These are phyloP conservation scores for Hoplostethus atlanticus DNA, from an alignment of 2,797 vertebrate genomes.

Conservation along the genomic window DNA sequence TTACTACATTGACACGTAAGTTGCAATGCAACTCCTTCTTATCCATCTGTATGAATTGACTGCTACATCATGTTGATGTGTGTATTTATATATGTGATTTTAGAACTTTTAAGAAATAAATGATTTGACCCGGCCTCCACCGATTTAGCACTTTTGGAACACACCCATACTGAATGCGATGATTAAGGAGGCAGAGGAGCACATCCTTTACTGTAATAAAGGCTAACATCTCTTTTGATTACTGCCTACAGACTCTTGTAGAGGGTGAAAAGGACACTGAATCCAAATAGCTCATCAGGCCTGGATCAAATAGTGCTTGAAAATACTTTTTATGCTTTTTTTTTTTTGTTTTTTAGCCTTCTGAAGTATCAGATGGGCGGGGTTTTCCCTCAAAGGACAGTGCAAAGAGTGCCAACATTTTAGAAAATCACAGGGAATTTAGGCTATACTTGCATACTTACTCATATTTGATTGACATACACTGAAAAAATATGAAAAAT, in stretches of 20 bases:
- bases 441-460: too few species aligned
- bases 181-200: background rate
- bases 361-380: too few species aligned
- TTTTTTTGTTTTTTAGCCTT: too few species aligned
- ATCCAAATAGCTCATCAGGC: constrained; percentile 5
- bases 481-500: too few species aligned
- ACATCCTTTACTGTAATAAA: background rate
- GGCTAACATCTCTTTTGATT: background rate
- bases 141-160: constrained; percentile 1
- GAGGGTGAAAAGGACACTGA: constrained; percentile 13
- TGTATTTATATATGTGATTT: background rate
- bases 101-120: background rate
- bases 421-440: too few species aligned
- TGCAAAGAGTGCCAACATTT: background rate
- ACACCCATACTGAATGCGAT: constrained; percentile 21
- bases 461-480: too few species aligned
- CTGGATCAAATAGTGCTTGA: background rate
- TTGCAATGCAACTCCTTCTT: constrained; percentile 3
- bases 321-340: background rate
- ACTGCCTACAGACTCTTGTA: background rate
- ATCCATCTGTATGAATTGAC: background rate
- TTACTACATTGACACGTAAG: constrained; percentile 49
- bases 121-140: background rate
- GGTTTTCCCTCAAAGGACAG: too few species aligned
- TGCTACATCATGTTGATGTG: background rate